Base-by-base conservation (phyloP, 2,797 vertebrate genomes). In the Pristis pectinata region DNA sequence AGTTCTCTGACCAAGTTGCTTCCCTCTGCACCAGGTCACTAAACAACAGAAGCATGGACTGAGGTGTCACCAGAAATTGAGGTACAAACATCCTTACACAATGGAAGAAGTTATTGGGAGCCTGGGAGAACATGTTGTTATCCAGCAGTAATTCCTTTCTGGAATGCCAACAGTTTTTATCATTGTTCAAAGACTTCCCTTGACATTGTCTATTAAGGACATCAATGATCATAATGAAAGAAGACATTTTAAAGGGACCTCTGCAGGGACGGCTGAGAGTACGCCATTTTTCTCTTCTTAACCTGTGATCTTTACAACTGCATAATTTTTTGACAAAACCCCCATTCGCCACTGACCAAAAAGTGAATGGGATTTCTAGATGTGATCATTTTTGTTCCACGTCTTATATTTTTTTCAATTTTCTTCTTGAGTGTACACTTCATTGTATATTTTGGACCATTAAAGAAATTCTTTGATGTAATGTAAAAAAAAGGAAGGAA, bases 401-500 rank as follows among this genome's bases (percentile, higher is more conserved):
- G 98, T 95, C 94, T 96, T 96, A 96, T 96, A 96, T 97, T 98
- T 98, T 97, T 94, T 94, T 94, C 95, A 96, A 95, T 95, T 96
- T 96, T 96, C 96, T 96, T 98, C 97, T 98, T 97, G 98, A 98
- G 98, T 98, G 98, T 99, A 98, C 98, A 98, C 97, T 98, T 99
- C 98, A 98, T 98, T 98, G 98, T 98, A 98, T 98, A 98, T 98
- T 99, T 99, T 99, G 99, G 99, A 99, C 99, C 99, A 99, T 99
- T 99, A 99, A 99, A 98, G 98, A 97, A 96, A 82, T 97, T 98
- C 98, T 98, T 99, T 98, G 98, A 98, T 99, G 98, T 99, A 99
- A 98, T 98, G 98, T 98, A 98, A 74, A 74, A 74, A 8, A 74
- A 74, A 74, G 70, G 70, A 72, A 30, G 22, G 74, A 7, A 22